Evolutionary conservation across 2,888 invertebrate genomes (phyloP), one percentile per base, ranked within the genome.

Genomic region (Morpho deidamia): DNA sequence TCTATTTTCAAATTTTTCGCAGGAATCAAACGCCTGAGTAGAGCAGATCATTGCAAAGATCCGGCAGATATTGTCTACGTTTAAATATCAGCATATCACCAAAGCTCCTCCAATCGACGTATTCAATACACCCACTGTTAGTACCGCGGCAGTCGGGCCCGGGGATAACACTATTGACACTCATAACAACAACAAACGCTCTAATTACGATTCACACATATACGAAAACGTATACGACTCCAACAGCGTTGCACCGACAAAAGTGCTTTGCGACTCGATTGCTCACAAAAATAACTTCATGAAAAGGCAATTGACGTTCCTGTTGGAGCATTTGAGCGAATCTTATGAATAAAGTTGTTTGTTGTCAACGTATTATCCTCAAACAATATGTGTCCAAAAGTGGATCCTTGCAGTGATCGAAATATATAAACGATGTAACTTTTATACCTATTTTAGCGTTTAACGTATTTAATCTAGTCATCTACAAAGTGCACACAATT

Each of bases 11-110:
- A 84, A 84, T 83, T 77, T 83, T 82, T 91, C 91, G 70, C 88
- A 94, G 94, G 95, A 95, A 91, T 95, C 95, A 88, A 95, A 95
- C 91, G 95, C 95, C 94, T 95, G 95, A 95, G 94, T 94, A 92
- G 94, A 94, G 92, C 94, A 94, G 94, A 94, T 94, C 92, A 93
- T 94, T 93, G 93, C 93, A 93, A 94, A 93, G 92, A 94, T 94
- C 92, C 93, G 94, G 90, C 92, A 93, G 91, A 92, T 93, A 91
- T 91, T 94, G 90, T 91, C 93, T 83, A 93, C 93, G 91, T 94
- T 94, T 91, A 92, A 91, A 82, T 91, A 91, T 86, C 92, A 92
- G 85, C 92, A 92, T 85, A 87, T 80, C 89, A 77, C 55, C 86
- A 82, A 81, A 81, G 83, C 85, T 76, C 74, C 83, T 73, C 74